A percentile compares a stretch with the other conserved stretches of the same genome.
These are phyloP conservation scores for Amia ocellicauda DNA, from an alignment of 2,113 vertebrate genomes.

Conservation along the genomic window DNA sequence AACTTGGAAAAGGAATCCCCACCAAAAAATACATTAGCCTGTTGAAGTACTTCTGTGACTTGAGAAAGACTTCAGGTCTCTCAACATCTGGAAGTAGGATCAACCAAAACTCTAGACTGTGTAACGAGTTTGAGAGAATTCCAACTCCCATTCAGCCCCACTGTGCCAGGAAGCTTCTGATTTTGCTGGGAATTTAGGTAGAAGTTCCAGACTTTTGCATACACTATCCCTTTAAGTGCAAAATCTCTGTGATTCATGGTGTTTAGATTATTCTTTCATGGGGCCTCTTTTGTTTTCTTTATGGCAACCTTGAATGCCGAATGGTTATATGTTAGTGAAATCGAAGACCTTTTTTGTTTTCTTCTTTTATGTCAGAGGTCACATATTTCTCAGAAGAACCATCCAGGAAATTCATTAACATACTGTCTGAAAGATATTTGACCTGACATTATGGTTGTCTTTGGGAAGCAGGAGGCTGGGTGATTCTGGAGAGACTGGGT, in stretches of 20 bases:
- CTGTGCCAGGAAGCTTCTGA: background rate
- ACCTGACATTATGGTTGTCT: slow-evolving; percentile 1
- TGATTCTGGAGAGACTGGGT: background rate
- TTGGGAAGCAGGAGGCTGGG: slow-evolving; percentile 4
- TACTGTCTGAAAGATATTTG: slow-evolving; percentile 30
- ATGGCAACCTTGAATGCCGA: slow-evolving; percentile 42
- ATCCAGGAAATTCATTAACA: slow-evolving; percentile 41
- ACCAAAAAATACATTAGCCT: background rate
- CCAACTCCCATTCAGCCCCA: no score
- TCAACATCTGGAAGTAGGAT: no score
- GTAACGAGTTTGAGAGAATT: background rate
- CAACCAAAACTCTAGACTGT: background rate
- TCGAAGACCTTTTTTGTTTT: slow-evolving; percentile 18
- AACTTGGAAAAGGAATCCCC: background rate
- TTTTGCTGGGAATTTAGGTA: background rate
- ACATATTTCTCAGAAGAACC: slow-evolving; percentile 42
- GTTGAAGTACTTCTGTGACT: background rate
- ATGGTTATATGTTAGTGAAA: slow-evolving; percentile 27
- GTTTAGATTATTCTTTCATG: slow-evolving; percentile 33
- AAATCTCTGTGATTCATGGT: slow-evolving; percentile 6
- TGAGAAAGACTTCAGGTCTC: background rate
- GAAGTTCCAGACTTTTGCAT: background rate
- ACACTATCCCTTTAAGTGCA: slow-evolving; percentile 16
- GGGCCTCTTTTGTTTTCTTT: slow-evolving; percentile 42
- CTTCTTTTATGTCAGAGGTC: slow-evolving; percentile 31